A percentile compares a stretch with the other conserved stretches of the same genome.
Evolutionary conservation across 1,140 invertebrate genomes (phyloP).

Genomic region (Lepidurus couesii): DNA sequence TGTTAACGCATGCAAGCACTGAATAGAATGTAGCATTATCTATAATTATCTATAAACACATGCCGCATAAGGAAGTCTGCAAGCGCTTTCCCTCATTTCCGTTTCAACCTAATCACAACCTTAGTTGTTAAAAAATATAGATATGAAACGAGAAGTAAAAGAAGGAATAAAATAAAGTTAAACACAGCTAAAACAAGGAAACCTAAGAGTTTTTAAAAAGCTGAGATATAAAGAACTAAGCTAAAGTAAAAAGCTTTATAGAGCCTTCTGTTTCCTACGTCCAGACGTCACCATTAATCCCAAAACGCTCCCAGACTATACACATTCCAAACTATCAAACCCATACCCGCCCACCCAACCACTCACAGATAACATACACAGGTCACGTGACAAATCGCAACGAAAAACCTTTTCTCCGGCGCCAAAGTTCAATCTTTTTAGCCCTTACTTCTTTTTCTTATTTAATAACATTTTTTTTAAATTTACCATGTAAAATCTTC

Average conservation of each 20-base stretch:
- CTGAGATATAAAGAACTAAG: background rate
- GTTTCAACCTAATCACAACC: background rate
- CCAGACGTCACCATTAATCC: background rate
- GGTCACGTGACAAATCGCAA: background rate
- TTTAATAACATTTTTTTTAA: background rate
- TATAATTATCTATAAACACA: background rate
- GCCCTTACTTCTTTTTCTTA: no score
- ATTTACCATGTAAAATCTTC: background rate
- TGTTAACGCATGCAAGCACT: background rate
- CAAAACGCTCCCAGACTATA: background rate
- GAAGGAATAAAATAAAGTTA: background rate
- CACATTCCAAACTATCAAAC: no score
- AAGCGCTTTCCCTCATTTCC: background rate
- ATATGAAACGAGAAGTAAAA: background rate
- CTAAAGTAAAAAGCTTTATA: background rate
- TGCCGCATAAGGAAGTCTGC: constrained; percentile 14
- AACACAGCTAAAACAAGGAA: background rate
- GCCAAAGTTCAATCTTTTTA: background rate
- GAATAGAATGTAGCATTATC: background rate
- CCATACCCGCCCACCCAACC: no score
- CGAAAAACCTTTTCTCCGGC: background rate
- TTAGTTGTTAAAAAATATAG: background rate
- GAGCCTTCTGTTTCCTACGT: background rate
- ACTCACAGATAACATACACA: background rate
- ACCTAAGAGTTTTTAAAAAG: background rate